Conservation (phyloP, 2,888 invertebrate species). For the Hirtodrosophila histrioides region DNA sequence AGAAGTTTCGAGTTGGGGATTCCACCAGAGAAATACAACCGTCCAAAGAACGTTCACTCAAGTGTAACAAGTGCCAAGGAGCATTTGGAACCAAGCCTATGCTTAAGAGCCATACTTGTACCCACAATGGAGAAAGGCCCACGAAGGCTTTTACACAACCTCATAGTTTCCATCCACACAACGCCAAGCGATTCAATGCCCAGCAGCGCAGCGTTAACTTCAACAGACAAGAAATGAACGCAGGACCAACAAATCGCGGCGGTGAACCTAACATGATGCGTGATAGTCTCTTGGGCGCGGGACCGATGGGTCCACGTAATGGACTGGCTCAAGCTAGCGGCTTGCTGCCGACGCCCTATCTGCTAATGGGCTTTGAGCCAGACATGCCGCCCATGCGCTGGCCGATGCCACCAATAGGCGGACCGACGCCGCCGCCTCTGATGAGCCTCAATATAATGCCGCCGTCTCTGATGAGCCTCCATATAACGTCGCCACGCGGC, state of each 20-base stretch:
- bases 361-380: conserved; percentile 68
- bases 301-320: conserved; percentile 47
- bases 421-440: conserved; percentile 70
- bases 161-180: conserved; percentile 37
- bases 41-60: no score
- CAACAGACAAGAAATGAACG: conserved; percentile 27
- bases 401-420: conserved; percentile 69
- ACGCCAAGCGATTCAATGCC: conserved; percentile 50
- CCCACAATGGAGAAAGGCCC: no score
- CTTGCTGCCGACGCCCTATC: conserved; percentile 68
- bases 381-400: conserved; percentile 74
- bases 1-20: no score
- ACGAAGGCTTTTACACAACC: not conserved
- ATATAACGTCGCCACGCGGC: conserved; percentile 65
- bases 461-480: conserved; percentile 66
- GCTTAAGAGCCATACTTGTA: no score
- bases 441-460: conserved; percentile 72
- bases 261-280: conserved; percentile 63
- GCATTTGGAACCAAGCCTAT: no score
- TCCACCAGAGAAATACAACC: no score
- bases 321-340: conserved; percentile 40
- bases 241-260: conserved; percentile 32
- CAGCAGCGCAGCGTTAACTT: conserved; percentile 46
- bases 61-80: no score
- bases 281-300: conserved; percentile 45